phyloP scores from a whole-genome alignment of 37 sponge, comb jelly and placozoan genomes.

The Oscarella lobularis region DNA sequence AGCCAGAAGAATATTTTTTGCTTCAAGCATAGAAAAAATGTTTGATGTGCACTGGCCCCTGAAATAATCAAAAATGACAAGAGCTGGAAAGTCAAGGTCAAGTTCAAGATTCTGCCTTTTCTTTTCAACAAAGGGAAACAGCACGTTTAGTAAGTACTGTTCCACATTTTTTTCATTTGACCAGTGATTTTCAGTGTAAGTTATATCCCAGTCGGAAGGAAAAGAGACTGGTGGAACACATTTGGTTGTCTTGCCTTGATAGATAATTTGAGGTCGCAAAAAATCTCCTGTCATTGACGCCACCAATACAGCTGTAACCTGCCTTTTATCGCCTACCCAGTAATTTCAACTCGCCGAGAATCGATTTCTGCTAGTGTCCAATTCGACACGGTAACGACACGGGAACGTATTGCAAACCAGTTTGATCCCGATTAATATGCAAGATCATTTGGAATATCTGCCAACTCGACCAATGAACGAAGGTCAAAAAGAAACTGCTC shows the following conservation, averaged over 20 bases:
- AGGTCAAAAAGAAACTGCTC: slow-evolving; percentile 22
- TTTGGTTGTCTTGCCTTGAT: slow-evolving; percentile 25
- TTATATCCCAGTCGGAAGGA: slow-evolving; percentile 39
- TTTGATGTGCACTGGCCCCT: slow-evolving; percentile 9
- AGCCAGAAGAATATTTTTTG: slow-evolving; percentile 26
- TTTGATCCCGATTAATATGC: slow-evolving; percentile 51
- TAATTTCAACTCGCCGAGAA: slow-evolving; percentile 20
- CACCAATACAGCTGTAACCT: slow-evolving; percentile 33
- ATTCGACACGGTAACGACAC: too few species aligned
- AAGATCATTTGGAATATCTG: slow-evolving; percentile 41
- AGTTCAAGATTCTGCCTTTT: slow-evolving; percentile 6
- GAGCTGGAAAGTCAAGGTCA: slow-evolving; percentile 3
- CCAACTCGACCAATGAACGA: slow-evolving; percentile 23
- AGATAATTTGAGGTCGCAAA: slow-evolving; percentile 30
- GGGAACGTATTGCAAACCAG: slow-evolving; percentile 36
- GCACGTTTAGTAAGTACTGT: slow-evolving; percentile 29
- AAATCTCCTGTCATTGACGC: slow-evolving; percentile 30
- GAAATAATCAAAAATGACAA: slow-evolving; percentile 22
- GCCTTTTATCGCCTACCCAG: slow-evolving; percentile 31
- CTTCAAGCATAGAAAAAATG: slow-evolving; percentile 18
- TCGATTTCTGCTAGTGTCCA: slow-evolving; percentile 42
- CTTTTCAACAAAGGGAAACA: slow-evolving; percentile 26
- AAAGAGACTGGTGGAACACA: slow-evolving; percentile 23
- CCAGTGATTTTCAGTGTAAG: slow-evolving; percentile 41
- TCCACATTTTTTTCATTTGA: slow-evolving; percentile 28